phyloP scores from a whole-genome alignment of 2,888 invertebrate genomes.

The Ectropis crepuscularia region DNA sequence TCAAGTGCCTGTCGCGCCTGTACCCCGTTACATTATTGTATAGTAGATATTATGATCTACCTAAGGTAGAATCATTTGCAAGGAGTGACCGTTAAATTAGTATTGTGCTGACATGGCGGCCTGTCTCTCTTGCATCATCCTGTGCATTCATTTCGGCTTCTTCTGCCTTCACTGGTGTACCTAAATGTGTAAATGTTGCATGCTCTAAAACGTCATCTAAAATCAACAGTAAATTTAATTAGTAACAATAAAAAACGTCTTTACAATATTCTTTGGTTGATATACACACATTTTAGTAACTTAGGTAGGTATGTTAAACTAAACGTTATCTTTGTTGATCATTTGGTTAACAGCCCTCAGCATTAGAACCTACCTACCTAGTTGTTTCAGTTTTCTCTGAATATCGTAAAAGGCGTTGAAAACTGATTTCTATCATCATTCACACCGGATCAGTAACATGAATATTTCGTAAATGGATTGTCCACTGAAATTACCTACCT shows the following conservation, averaged over 20 bases:
- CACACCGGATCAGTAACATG: too few species aligned
- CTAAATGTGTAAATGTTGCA: slow-evolving; percentile 57
- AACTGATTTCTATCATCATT: too few species aligned
- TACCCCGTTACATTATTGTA: too few species aligned
- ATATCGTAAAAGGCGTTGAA: slow-evolving; percentile 27
- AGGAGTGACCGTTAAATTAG: neutral
- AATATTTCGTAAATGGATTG: too few species aligned
- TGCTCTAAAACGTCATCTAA: slow-evolving; percentile 54
- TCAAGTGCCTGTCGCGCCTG: too few species aligned
- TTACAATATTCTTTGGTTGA: slow-evolving; percentile 49
- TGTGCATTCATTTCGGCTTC: slow-evolving; percentile 49
- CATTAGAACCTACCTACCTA: neutral
- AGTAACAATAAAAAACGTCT: slow-evolving; percentile 37
- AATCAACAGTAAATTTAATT: slow-evolving; percentile 42
- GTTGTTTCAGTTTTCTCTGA: slow-evolving; percentile 16
- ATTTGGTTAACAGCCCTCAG: neutral
- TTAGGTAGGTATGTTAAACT: neutral
- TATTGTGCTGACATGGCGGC: neutral
- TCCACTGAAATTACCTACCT: too few species aligned
- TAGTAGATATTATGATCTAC: too few species aligned
- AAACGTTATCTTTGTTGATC: too few species aligned
- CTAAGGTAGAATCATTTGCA: too few species aligned
- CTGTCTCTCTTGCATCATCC: slow-evolving; percentile 5
- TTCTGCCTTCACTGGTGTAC: slow-evolving; percentile 41
- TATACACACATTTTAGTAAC: neutral